A percentile compares a stretch with the other conserved stretches of the same genome.
Evolutionary conservation across 2,113 vertebrate genomes (phyloP).

Genomic region (Scolopax mira): DNA sequence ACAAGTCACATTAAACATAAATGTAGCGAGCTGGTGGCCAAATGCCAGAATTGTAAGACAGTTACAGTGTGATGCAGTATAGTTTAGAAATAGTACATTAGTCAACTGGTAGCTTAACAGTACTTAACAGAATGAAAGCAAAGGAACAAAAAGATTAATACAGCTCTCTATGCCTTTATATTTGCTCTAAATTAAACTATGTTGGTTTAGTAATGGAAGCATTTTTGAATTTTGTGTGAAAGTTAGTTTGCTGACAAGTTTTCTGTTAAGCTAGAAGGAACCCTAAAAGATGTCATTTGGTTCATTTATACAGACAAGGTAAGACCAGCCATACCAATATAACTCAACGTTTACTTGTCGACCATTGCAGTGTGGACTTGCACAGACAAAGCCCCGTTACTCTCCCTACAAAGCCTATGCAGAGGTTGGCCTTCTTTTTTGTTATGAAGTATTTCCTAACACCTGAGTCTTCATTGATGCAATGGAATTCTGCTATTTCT

Average conservation of each 20-base stretch:
- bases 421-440: not conserved
- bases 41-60: not conserved
- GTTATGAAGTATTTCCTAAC: not conserved
- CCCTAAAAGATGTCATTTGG: not conserved
- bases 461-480: not conserved
- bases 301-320: not conserved
- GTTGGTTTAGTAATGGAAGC: not conserved
- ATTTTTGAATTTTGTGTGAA: not conserved
- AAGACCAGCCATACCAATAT: not conserved
- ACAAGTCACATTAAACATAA: not conserved
- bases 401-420: not conserved
- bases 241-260: not conserved
- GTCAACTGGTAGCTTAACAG: not conserved
- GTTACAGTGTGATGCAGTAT: not conserved
- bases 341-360: not conserved
- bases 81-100: not conserved
- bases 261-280: not conserved
- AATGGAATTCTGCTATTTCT: not conserved
- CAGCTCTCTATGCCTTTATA: not conserved
- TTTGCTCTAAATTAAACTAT: not conserved
- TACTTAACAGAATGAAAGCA: not conserved
- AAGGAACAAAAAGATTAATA: not conserved
- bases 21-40: not conserved
- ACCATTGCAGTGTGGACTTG: not conserved
- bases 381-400: fast-evolving